Percentiles rank a stretch among this genome's conserved stretches.
These are phyloP conservation scores for Heliconius melpomene DNA, from an alignment of 1,140 invertebrate genomes.

Conservation along the genomic window DNA sequence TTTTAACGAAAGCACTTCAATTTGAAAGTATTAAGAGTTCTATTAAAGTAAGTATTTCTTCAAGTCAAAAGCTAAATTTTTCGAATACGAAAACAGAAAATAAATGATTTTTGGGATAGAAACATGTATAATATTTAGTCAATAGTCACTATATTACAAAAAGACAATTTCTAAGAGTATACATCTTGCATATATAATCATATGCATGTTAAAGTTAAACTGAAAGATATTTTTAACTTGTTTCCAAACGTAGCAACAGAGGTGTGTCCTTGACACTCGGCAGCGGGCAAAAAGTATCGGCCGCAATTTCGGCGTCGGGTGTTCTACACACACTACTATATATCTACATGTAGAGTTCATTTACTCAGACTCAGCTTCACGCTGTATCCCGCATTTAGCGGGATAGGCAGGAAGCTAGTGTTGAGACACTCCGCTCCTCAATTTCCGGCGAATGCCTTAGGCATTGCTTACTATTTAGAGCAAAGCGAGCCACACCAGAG, in stretches of 20 bases:
- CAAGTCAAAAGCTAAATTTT: no score
- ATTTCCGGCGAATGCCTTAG: no score
- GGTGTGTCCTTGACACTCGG: slow-evolving; percentile 73
- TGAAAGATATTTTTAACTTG: slow-evolving; percentile 38
- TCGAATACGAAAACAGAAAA: no score
- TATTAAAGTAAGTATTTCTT: no score
- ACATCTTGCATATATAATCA: background rate
- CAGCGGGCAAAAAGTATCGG: slow-evolving; percentile 71
- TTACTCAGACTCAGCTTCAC: background rate
- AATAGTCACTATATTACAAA: background rate
- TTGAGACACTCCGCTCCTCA: no score
- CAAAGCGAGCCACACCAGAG: no score
- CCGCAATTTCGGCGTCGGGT: slow-evolving; percentile 64
- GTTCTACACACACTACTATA: slow-evolving; percentile 42
- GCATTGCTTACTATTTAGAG: no score
- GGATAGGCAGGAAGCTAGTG: no score
- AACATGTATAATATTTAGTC: background rate
- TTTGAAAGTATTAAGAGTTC: no score
- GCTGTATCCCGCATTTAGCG: no score
- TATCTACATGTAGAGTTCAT: background rate
- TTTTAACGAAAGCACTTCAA: no score
- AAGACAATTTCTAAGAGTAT: background rate
- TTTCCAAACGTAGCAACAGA: slow-evolving; percentile 65
- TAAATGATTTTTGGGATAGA: background rate
- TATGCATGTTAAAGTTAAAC: slow-evolving; percentile 27